phyloP scores from a whole-genome alignment of 2,797 vertebrate genomes.

The Cirrhinus molitorella region DNA sequence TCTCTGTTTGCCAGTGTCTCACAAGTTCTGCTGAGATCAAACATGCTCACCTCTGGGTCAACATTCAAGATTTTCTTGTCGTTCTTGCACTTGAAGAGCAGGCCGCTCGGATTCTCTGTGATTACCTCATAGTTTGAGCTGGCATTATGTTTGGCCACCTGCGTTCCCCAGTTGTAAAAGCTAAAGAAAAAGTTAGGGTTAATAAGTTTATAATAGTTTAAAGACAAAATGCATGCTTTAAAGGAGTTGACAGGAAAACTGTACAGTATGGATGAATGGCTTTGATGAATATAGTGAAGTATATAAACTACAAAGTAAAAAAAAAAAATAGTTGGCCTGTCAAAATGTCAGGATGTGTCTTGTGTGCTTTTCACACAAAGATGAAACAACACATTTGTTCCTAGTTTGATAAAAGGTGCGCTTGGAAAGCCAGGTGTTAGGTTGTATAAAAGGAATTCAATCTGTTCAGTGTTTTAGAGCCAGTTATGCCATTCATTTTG shows the following conservation, averaged over 20 bases:
- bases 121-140: slow-evolving; percentile 88
- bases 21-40: slow-evolving; percentile 27
- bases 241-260: background rate
- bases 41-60: slow-evolving; percentile 82
- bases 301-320: background rate
- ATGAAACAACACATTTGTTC: slow-evolving; percentile 63
- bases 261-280: background rate
- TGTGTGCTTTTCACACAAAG: background rate
- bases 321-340: background rate
- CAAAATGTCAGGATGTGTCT: background rate
- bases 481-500: slow-evolving; percentile 66
- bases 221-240: background rate
- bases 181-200: slow-evolving; percentile 66
- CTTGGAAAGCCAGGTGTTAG: slow-evolving; percentile 64
- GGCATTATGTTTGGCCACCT: slow-evolving; percentile 77
- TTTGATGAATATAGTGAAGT: background rate
- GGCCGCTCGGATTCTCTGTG: slow-evolving; percentile 78
- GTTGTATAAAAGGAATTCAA: slow-evolving; percentile 67
- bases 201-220: background rate
- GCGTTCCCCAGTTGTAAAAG: slow-evolving; percentile 90
- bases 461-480: slow-evolving; percentile 65
- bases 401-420: slow-evolving; percentile 63
- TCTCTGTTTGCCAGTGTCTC: background rate
- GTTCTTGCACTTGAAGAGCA: slow-evolving; percentile 86
- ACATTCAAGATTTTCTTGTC: slow-evolving; percentile 85